A percentile compares a stretch with the other conserved stretches of the same genome.
Evolutionary conservation across 2,888 invertebrate genomes (phyloP).

Genomic region (Papilio gigon): DNA sequence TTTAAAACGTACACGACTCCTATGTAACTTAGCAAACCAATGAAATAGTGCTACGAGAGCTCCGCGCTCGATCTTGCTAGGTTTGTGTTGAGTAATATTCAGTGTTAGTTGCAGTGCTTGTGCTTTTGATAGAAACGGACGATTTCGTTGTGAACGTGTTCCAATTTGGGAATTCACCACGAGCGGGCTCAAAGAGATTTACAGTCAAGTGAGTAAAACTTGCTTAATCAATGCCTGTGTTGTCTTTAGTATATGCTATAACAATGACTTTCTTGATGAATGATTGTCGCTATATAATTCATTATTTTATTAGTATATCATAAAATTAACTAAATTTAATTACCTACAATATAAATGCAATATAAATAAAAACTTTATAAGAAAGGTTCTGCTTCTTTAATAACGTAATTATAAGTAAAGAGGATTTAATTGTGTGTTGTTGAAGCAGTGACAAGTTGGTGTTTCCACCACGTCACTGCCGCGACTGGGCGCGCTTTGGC

Average conservation of each 20-base stretch:
- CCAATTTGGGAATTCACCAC: constrained; percentile 81
- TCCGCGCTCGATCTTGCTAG: constrained; percentile 66
- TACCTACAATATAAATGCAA: background rate
- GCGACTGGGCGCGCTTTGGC: constrained; percentile 42
- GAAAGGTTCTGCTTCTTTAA: background rate
- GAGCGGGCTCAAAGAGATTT: constrained; percentile 82
- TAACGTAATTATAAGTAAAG: background rate
- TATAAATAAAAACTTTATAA: background rate
- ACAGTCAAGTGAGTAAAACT: constrained; percentile 76
- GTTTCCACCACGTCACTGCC: constrained; percentile 49
- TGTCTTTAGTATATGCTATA: constrained; percentile 31
- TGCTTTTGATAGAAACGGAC: constrained; percentile 78
- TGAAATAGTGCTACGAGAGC: constrained; percentile 60
- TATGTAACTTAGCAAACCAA: constrained; percentile 54
- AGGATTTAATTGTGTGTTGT: background rate
- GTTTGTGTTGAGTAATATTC: constrained; percentile 79
- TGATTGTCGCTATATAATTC: background rate
- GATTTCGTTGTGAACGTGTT: constrained; percentile 78
- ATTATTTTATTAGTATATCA: background rate
- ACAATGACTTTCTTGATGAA: constrained; percentile 11
- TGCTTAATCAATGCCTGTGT: constrained; percentile 24
- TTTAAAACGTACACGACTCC: constrained; percentile 60
- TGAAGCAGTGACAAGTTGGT: constrained; percentile 44
- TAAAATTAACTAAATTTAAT: background rate
- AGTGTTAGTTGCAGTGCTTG: constrained; percentile 79